Percentiles rank a stretch among this genome's conserved stretches.
phyloP scores from a whole-genome alignment of 30 jellyfish, hydroid and myxozoan genomes.

The Clytia hemisphaerica region DNA sequence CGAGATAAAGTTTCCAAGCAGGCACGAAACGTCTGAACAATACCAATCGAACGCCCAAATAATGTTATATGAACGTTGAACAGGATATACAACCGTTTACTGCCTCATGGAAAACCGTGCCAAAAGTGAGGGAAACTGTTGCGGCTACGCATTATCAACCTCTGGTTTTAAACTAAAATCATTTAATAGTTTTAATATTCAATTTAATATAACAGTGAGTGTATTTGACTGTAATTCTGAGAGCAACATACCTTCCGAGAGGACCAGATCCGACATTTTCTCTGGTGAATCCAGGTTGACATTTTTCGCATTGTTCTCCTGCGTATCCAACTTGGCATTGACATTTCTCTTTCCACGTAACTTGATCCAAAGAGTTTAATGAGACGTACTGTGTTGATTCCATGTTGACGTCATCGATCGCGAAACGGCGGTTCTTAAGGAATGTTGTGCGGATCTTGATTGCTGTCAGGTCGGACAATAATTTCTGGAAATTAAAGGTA shows the following conservation, averaged over 20 bases:
- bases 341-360: conserved; percentile 85
- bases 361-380: conserved; percentile 73
- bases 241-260: conserved; percentile 53
- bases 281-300: conserved; percentile 85
- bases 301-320: conserved; percentile 80
- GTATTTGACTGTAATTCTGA: too few species aligned
- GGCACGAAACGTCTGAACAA: too few species aligned
- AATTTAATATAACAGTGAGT: too few species aligned
- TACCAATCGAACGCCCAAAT: too few species aligned
- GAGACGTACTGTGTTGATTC: conserved; percentile 71
- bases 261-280: conserved; percentile 54
- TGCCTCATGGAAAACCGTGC: too few species aligned
- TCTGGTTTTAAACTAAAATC: too few species aligned
- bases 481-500: conserved; percentile 57
- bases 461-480: conserved; percentile 63
- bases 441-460: conserved; percentile 79
- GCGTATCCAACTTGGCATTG: conserved; percentile 70
- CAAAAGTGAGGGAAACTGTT: too few species aligned
- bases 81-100: too few species aligned
- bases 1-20: too few species aligned
- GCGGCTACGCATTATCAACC: too few species aligned
- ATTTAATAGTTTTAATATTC: too few species aligned
- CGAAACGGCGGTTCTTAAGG: conserved; percentile 28
- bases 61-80: too few species aligned
- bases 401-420: conserved; percentile 53